phyloP scores from a whole-genome alignment of 2,888 invertebrate genomes.

The Trilocha varians region DNA sequence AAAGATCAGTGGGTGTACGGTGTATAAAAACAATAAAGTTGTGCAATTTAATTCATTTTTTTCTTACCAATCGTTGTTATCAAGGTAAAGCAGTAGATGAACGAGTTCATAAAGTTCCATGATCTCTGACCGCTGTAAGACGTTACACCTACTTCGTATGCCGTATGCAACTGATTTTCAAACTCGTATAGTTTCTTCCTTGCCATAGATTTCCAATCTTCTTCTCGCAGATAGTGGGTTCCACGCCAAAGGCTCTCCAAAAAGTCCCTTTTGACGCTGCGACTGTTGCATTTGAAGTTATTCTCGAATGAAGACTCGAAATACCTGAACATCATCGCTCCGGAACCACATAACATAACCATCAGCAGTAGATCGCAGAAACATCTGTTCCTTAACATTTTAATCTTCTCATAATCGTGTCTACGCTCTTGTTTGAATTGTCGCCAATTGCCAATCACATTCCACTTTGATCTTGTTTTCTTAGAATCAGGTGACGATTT shows the following conservation, averaged over 20 bases:
- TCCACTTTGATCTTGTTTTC: constrained; percentile 47
- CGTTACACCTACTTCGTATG: constrained; percentile 88
- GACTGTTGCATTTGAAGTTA: constrained; percentile 90
- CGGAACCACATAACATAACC: constrained; percentile 82
- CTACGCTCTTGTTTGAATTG: constrained; percentile 74
- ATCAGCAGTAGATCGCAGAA: constrained; percentile 78
- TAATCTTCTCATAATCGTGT: constrained; percentile 69
- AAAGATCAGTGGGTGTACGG: background rate
- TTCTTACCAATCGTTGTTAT: constrained; percentile 91
- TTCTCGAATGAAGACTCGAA: constrained; percentile 90
- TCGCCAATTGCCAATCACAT: constrained; percentile 68
- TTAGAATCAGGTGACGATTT: constrained; percentile 29
- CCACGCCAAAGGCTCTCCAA: constrained; percentile 87
- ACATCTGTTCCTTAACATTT: constrained; percentile 76
- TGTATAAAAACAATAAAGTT: background rate
- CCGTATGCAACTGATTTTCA: constrained; percentile 87
- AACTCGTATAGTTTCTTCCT: constrained; percentile 85
- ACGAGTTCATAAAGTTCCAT: constrained; percentile 91
- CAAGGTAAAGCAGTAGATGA: constrained; percentile 89
- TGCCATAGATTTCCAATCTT: constrained; percentile 92
- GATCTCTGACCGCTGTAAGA: constrained; percentile 88
- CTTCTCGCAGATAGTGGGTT: constrained; percentile 87
- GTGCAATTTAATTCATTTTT: constrained; percentile 4
- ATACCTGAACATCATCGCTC: constrained; percentile 85
- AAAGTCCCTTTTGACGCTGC: constrained; percentile 88